Evolutionary conservation across 2,888 invertebrate genomes (phyloP), one percentile per base, ranked within the genome.

Genomic region (Nomada ferruginata): DNA sequence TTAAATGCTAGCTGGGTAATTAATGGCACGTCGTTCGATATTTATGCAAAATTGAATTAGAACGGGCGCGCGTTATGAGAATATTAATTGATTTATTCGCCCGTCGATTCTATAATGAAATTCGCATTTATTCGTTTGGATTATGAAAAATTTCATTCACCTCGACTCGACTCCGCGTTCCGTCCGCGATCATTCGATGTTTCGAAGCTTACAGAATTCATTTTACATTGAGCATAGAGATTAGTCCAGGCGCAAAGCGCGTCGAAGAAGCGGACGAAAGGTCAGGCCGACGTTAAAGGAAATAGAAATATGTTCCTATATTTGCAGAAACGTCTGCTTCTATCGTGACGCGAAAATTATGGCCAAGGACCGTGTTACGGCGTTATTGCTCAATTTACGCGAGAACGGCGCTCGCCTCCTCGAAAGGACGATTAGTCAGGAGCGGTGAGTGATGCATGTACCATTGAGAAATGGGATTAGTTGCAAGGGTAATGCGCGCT

Each of bases 391-490:
- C 83, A 82, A 83, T 83, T 83, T 83, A 83, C 83, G 72, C 44
- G 77, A 73, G 83, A 55, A 61, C 72, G 50, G 50, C 60, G 70
- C 69, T 76, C 83, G 68, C 64, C 72, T 82, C 72, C 71, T 72
- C 82, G 82, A 66, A 61, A 82, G 82, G 74, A 82, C 82, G 82
- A 76, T 82, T 82, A 69, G 71, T 72, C 82, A 72, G 63, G 81
- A 59, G 70, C 82, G 73, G 81, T 82, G 83, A 83, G 83, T 77
- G 84, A 84, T 84, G 84, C 84, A 47, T 73, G 73, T 76, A 75
- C 79, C 79, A 84, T 84, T 84, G 84, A 76, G 85, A 85, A 85
- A 85, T 76, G 78, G 82, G 85, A 82, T 85, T 79, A 85, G 73
- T 85, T 79, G 81, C 82, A 73, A 78, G 85, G 76, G 73, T 85